Conservation (phyloP, 2,888 invertebrate species). For the Xestia c-nigrum region DNA sequence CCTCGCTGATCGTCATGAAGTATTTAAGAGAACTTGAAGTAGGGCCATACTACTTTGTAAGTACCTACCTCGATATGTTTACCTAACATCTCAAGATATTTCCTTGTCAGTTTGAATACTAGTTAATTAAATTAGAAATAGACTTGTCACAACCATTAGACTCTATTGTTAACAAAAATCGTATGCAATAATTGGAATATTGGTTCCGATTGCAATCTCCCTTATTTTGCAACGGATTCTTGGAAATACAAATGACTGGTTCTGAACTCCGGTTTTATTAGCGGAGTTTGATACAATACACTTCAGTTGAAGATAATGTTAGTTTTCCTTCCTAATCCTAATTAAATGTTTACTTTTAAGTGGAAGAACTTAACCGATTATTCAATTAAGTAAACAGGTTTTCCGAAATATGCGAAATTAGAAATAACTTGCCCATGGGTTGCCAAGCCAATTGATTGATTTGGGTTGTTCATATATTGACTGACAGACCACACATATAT, state of each 20-base stretch:
- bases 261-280: constrained; percentile 11
- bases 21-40: constrained; percentile 53
- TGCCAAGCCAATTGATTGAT: constrained; percentile 27
- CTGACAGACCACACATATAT: background rate
- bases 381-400: constrained; percentile 13
- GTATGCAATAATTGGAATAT: background rate
- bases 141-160: background rate
- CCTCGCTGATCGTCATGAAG: constrained; percentile 86
- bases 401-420: background rate
- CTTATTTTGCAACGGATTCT: constrained; percentile 1
- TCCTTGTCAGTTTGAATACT: background rate
- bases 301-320: background rate
- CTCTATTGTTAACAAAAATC: background rate
- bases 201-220: background rate
- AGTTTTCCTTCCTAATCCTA: background rate
- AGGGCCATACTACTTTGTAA: background rate
- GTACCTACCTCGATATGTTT: background rate
- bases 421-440: background rate
- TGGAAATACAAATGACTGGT: background rate
- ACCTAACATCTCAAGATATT: background rate
- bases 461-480: background rate
- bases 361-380: background rate
- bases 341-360: constrained; percentile 32
- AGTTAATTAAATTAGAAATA: background rate
- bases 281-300: background rate